phyloP scores from a whole-genome alignment of 2,888 invertebrate genomes.

The Megastigmus dorsalis region DNA sequence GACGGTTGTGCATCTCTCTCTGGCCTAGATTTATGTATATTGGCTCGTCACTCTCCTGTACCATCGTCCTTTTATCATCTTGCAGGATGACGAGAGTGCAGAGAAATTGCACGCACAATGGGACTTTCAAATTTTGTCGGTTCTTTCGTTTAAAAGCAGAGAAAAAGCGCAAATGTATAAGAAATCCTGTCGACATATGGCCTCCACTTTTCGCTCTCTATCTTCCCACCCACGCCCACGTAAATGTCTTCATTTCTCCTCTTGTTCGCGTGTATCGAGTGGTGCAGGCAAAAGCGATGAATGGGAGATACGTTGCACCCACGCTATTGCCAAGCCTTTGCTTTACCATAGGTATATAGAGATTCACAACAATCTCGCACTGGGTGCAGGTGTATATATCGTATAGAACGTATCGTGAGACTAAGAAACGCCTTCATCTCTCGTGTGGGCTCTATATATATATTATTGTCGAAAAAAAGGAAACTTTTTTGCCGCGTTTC shows the following conservation, averaged over 20 bases:
- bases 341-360: no score
- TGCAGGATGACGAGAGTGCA: constrained; percentile 4
- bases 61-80: background rate
- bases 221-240: no score
- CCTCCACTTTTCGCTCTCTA: constrained; percentile 1
- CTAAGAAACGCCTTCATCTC: no score
- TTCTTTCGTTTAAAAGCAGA: no score
- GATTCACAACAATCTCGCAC: constrained; percentile 23
- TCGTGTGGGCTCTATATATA: no score
- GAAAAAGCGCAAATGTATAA: no score
- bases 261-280: no score
- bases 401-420: constrained; percentile 33
- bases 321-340: no score
- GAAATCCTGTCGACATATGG: constrained; percentile 31
- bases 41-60: no score
- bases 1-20: constrained; percentile 19
- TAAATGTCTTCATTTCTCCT: no score
- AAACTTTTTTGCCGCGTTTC: constrained; percentile 41
- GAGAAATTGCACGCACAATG: background rate
- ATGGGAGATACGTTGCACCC: no score
- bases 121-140: constrained; percentile 8
- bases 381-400: constrained; percentile 45
- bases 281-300: no score
- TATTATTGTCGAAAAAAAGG: constrained; percentile 22
- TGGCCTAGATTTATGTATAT: constrained; percentile 32